A percentile compares a stretch with the other conserved stretches of the same genome.
Evolutionary conservation across 64 coral and sea anemone genomes (phyloP).

Genomic region (Pachyseris speciosa): DNA sequence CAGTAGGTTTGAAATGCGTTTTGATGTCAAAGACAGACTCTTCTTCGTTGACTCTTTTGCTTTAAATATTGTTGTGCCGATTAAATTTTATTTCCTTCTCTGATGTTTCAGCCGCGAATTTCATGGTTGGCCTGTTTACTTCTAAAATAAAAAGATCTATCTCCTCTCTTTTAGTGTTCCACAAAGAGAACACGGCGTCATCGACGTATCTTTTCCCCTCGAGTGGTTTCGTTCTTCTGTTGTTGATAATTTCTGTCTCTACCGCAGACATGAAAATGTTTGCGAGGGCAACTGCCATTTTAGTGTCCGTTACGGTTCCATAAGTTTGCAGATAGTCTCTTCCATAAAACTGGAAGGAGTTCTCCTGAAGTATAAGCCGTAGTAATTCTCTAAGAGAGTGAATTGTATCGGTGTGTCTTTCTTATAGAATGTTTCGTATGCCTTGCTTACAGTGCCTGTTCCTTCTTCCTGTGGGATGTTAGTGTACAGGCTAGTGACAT

Average conservation of each 20-base stretch:
- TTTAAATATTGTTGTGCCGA: too few species aligned
- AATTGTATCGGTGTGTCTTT: neutral
- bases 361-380: neutral
- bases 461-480: neutral
- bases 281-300: neutral
- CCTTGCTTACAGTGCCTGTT: neutral
- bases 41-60: too few species aligned
- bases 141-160: too few species aligned
- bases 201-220: constrained; percentile 35
- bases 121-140: too few species aligned
- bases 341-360: constrained; percentile 18
- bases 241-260: constrained; percentile 13
- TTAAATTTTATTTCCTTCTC: too few species aligned
- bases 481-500: too few species aligned
- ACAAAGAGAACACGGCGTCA: constrained; percentile 7
- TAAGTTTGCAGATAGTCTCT: neutral
- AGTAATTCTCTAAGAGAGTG: neutral
- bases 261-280: constrained; percentile 15
- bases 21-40: too few species aligned
- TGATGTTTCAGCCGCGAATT: too few species aligned
- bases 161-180: neutral
- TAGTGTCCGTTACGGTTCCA: neutral
- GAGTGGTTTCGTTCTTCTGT: neutral
- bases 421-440: neutral
- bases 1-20: too few species aligned